phyloP scores from a whole-genome alignment of 2,113 vertebrate species.

The Dromiciops gliroides region DNA sequence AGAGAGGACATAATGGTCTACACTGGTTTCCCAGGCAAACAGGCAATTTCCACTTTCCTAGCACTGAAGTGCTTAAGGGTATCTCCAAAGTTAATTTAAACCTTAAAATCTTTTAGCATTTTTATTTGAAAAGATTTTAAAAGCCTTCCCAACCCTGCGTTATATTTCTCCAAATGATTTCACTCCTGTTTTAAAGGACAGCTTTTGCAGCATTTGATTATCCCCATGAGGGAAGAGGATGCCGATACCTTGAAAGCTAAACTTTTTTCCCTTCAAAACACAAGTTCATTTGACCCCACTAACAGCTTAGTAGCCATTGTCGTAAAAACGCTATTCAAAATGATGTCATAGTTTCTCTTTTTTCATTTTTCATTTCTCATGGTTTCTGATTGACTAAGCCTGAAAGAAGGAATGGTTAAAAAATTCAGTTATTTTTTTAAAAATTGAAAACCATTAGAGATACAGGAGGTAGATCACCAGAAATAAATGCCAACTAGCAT shows the following conservation, averaged over 20 bases:
- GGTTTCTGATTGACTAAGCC: too few species aligned
- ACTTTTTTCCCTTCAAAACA: neutral
- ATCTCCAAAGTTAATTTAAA: neutral
- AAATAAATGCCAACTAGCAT: neutral
- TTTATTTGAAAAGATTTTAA: neutral
- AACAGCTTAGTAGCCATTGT: neutral
- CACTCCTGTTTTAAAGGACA: neutral
- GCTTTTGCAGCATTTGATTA: neutral
- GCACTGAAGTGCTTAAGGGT: neutral
- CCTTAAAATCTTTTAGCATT: neutral
- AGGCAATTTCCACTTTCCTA: neutral
- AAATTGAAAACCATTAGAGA: neutral
- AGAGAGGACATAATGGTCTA: neutral
- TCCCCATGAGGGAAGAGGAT: fast-evolving
- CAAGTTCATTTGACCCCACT: neutral
- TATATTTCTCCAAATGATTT: neutral
- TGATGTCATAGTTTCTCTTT: neutral
- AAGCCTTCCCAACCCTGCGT: neutral
- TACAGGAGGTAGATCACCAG: neutral
- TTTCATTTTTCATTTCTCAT: too few species aligned
- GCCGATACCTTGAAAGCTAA: neutral
- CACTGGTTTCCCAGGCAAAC: neutral
- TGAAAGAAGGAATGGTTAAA: neutral
- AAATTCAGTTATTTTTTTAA: neutral
- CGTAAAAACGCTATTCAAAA: neutral